Evolutionary conservation across 2,113 vertebrate species (phyloP), one percentile per base, ranked within the genome.

Genomic region (Mirza zaza): DNA sequence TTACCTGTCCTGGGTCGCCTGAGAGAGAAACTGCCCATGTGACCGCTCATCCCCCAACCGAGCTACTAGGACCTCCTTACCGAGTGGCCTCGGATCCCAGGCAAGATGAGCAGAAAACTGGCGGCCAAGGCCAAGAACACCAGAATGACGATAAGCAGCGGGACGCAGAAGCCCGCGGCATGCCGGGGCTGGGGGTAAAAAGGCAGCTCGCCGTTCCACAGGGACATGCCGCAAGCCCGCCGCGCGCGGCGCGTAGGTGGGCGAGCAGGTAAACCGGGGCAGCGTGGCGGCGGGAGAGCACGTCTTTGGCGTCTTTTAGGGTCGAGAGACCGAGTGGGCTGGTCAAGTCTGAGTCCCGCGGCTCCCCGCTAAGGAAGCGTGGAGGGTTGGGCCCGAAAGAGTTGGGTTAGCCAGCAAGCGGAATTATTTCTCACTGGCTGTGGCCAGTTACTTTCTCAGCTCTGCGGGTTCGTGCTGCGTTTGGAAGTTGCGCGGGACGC

Each of bases 1-100:
- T 68, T 23, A 42, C 7, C 61, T 77, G 61, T 50, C 34, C 87
- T 29, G 52, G 39, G 27, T 89, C 67, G n/a, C 87, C 27, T 11
- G 17, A 80, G 34, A 73, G 23, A 68, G 32, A 91, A 34, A 20
- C 57, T 86, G 10, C 50, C 63, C 7, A 8, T 1, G 18, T 82
- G 0, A 2, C 25, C 39, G 23, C 71, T 34, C 50, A 77, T 14
- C 34, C 32, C 27, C 27, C 81, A 13, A 63, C 55, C 36, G 5
- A 55, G 18, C 21, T 50, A 65, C 27, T 34, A 87, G 81, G 12
- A 32, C 18, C 50, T 57, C 3, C 95, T 98, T 98, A 99, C 99
- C 98, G 98, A 99, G 97, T 98, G 99, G 34, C 99, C 99, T 0
- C 99, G 99, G 97, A 99, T 99, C 82, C 99, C 99, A 0, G 99